Evolutionary conservation across 2,797 vertebrate genomes (phyloP).

Genomic region (Myripristis jacobus): DNA sequence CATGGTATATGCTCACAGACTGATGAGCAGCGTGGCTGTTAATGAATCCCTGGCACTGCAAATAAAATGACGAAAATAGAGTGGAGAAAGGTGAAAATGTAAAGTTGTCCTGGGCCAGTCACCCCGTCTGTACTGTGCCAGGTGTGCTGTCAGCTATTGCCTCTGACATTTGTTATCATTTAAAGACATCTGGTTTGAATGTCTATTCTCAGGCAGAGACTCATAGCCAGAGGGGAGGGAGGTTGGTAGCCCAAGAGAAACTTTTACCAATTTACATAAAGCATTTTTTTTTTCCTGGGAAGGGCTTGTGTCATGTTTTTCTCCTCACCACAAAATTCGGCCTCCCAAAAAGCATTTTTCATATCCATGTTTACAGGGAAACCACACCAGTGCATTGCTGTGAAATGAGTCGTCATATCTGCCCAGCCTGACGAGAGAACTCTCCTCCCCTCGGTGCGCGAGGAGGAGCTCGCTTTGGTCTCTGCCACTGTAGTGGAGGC

Average conservation of each 20-base stretch:
- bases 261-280: conserved; percentile 56
- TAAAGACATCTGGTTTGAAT: conserved; percentile 84
- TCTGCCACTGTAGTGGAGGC: conserved; percentile 74
- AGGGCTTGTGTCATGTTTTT: conserved; percentile 66
- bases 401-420: conserved; percentile 75
- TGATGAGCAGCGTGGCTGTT: conserved; percentile 16
- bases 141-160: conserved; percentile 78
- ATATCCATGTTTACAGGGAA: conserved; percentile 68
- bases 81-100: conserved; percentile 43
- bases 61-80: conserved; percentile 43
- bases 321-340: conserved; percentile 57
- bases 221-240: conserved; percentile 63
- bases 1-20: not conserved
- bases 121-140: conserved; percentile 78
- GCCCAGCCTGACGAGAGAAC: conserved; percentile 58
- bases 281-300: conserved; percentile 31
- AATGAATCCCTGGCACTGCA: conserved; percentile 24
- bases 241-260: conserved; percentile 66
- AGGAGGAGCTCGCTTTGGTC: conserved; percentile 63
- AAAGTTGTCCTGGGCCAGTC: conserved; percentile 57
- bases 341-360: conserved; percentile 65
- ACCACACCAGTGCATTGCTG: conserved; percentile 72
- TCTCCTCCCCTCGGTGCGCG: conserved; percentile 46
- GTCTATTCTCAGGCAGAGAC: conserved; percentile 60
- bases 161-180: conserved; percentile 85